Conservation (phyloP, 1,140 invertebrate genomes). For the Caerostris extrusa region DNA sequence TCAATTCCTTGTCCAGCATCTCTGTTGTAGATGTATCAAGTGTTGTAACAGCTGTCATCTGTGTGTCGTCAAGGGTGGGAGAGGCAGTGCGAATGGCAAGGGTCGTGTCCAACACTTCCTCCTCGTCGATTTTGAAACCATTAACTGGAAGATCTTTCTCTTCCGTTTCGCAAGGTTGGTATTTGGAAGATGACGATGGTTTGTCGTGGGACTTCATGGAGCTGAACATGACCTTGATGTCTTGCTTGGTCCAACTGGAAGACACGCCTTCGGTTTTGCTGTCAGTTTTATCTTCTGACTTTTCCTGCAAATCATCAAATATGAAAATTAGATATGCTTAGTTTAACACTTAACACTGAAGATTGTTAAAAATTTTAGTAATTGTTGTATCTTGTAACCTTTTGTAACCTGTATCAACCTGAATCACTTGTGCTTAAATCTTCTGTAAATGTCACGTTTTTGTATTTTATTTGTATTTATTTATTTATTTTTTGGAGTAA, state of each 20-base stretch:
- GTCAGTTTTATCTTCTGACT: background rate
- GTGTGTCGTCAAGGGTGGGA: background rate
- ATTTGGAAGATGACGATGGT: background rate
- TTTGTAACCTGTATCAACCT: too few species aligned
- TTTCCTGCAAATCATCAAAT: background rate
- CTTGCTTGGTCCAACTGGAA: constrained; percentile 53
- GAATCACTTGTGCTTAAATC: too few species aligned
- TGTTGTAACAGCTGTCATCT: background rate
- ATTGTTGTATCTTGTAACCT: too few species aligned
- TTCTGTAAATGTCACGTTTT: too few species aligned
- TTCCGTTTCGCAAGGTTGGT: constrained; percentile 38
- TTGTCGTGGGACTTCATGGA: constrained; percentile 12
- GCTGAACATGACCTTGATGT: constrained; percentile 57
- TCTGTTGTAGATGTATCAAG: constrained; percentile 2
- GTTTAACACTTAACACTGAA: background rate
- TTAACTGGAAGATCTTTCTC: background rate
- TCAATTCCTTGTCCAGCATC: constrained; percentile 48
- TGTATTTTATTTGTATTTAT: too few species aligned
- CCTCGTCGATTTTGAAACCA: background rate
- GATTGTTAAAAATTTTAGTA: too few species aligned
- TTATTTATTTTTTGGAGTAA: too few species aligned
- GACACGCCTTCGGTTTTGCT: constrained; percentile 40
- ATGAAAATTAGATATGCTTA: background rate
- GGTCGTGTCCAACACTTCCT: constrained; percentile 53
- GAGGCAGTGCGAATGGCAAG: background rate